Conservation (phyloP, 2,113 vertebrate species). For the Cavia porcellus region DNA sequence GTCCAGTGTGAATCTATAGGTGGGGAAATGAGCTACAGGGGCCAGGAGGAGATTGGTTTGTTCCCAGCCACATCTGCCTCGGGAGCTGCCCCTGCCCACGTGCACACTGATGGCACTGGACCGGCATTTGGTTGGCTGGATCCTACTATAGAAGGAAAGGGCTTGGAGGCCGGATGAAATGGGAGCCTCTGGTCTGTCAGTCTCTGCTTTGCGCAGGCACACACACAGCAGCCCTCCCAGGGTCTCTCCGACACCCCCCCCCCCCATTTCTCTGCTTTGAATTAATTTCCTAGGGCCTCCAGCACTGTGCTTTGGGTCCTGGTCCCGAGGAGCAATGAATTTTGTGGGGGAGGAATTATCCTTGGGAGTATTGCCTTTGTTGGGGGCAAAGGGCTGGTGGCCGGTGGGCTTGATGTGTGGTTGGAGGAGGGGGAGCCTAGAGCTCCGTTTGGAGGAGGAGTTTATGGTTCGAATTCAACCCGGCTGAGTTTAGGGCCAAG, state of each 20-base stretch:
- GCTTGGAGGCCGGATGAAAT: slow-evolving; percentile 39
- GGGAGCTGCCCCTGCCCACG: background rate
- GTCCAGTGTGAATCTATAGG: background rate
- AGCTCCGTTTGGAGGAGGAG: slow-evolving; percentile 60
- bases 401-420: slow-evolving; percentile 35
- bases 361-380: background rate
- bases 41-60: background rate
- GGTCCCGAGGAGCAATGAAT: background rate
- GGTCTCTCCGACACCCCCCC: background rate
- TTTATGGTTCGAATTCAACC: slow-evolving; percentile 31
- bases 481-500: background rate
- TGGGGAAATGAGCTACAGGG: background rate
- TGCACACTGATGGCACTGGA: background rate
- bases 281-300: slow-evolving; percentile 25
- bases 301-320: background rate
- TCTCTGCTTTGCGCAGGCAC: background rate
- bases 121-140: background rate
- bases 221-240: background rate
- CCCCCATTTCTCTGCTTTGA: background rate
- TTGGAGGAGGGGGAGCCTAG: slow-evolving; percentile 19
- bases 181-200: background rate
- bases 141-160: slow-evolving; percentile 38
- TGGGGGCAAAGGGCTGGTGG: background rate
- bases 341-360: background rate
- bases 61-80: background rate